These are phyloP conservation scores for Passerculus sandwichensis DNA, from an alignment of 2,797 vertebrate genomes.

Conservation along the genomic window DNA sequence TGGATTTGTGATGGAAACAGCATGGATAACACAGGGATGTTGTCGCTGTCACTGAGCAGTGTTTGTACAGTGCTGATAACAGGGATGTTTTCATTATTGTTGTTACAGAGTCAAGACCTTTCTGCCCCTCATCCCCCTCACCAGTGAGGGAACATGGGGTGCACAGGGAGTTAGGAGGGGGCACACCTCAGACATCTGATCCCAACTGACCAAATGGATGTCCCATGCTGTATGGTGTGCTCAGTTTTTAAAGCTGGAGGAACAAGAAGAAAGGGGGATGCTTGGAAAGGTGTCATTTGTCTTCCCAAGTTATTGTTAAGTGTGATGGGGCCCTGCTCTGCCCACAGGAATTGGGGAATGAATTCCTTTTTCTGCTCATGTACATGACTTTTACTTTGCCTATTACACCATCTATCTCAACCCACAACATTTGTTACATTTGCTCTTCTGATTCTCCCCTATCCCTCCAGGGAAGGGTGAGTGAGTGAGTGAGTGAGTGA, in stretches of 20 bases:
- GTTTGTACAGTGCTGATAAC: background rate
- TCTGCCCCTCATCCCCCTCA: background rate
- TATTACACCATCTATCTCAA: background rate
- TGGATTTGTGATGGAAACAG: background rate
- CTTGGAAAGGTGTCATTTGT: accelerated
- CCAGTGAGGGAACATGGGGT: accelerated
- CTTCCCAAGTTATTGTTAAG: accelerated
- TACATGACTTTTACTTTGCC: background rate
- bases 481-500: background rate
- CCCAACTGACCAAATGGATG: background rate
- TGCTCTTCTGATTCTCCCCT: background rate
- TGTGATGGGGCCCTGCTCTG: accelerated
- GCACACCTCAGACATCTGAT: accelerated
- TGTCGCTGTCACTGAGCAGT: accelerated
- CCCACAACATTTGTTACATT: background rate
- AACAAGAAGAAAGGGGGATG: background rate
- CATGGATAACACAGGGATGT: background rate
- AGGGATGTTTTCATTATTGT: background rate
- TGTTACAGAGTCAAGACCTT: background rate
- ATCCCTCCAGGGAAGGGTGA: accelerated
- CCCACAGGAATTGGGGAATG: accelerated
- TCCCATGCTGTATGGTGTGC: accelerated
- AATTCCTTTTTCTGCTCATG: background rate
- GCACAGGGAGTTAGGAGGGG: background rate
- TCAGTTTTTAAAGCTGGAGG: accelerated